A percentile compares a stretch with the other conserved stretches of the same genome.
Conservation (phyloP, 2,113 vertebrate species). For the Alaudala cheleensis region DNA sequence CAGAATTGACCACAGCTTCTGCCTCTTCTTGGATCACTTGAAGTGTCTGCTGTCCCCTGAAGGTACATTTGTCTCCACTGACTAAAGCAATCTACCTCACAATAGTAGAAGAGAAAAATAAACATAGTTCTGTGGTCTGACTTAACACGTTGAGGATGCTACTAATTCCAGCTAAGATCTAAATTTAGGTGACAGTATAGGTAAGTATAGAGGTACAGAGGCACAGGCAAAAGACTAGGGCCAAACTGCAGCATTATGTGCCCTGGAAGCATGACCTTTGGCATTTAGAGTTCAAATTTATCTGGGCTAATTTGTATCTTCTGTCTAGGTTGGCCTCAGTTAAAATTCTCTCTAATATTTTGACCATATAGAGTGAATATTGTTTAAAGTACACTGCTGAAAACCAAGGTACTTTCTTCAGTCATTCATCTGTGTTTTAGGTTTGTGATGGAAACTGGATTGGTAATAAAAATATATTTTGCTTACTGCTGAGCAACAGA, state of each 20-base stretch:
- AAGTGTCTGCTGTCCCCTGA: background rate
- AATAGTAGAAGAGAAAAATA: background rate
- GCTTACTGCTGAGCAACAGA: background rate
- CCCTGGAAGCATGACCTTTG: background rate
- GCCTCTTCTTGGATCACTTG: background rate
- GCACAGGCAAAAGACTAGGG: background rate
- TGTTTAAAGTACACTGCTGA: background rate
- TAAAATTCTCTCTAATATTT: background rate
- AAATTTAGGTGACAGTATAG: background rate
- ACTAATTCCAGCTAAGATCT: background rate
- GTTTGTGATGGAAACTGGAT: background rate
- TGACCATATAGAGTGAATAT: background rate
- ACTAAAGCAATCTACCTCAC: background rate
- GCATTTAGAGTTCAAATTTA: background rate
- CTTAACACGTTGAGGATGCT: background rate
- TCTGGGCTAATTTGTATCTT: background rate
- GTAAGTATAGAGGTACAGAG: background rate
- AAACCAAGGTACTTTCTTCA: background rate
- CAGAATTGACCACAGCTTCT: background rate
- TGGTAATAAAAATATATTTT: background rate
- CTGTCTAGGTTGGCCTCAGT: background rate
- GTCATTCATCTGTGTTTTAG: background rate
- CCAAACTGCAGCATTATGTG: accelerated
- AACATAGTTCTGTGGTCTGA: background rate
- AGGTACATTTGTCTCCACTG: background rate